Evolutionary conservation across 2,797 vertebrate genomes (phyloP).

Genomic region (Epinephelus coioides): DNA sequence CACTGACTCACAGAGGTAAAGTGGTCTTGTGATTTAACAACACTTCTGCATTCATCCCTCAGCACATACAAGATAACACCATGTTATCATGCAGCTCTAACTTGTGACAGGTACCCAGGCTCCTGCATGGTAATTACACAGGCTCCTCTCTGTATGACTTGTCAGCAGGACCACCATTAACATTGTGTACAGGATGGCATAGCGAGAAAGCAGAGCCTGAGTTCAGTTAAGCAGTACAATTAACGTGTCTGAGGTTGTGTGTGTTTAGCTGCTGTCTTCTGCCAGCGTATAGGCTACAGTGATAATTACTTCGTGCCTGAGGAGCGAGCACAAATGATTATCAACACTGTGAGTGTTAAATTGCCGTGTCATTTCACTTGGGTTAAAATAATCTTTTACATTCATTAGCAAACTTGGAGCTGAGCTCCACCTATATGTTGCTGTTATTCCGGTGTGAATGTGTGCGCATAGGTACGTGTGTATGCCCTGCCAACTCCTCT

Average conservation of each 20-base stretch:
- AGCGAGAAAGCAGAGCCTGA: conserved; percentile 48
- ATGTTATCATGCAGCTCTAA: conserved; percentile 38
- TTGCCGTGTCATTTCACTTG: conserved; percentile 49
- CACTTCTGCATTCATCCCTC: neutral
- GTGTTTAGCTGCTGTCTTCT: conserved; percentile 38
- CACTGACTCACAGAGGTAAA: neutral
- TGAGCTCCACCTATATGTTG: conserved; percentile 11
- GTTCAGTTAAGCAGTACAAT: conserved; percentile 68
- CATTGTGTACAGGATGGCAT: conserved; percentile 43
- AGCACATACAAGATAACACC: conserved; percentile 34
- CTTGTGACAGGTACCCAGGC: conserved; percentile 56
- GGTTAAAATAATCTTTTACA: conserved; percentile 14
- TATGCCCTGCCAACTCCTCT: conserved; percentile 37
- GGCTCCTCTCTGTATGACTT: conserved; percentile 20
- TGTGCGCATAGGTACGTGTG: neutral
- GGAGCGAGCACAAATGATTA: conserved; percentile 46
- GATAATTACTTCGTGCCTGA: conserved; percentile 70
- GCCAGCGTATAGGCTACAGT: conserved; percentile 20
- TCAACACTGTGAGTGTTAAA: conserved; percentile 54
- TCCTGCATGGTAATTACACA: conserved; percentile 64
- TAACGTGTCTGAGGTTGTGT: conserved; percentile 57
- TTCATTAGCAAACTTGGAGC: conserved; percentile 17
- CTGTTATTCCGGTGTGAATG: conserved; percentile 11
- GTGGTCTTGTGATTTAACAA: conserved; percentile 12
- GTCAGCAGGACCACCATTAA: conserved; percentile 67